phyloP scores from a whole-genome alignment of 2,888 invertebrate genomes.

The Drosophila percnosoma region DNA sequence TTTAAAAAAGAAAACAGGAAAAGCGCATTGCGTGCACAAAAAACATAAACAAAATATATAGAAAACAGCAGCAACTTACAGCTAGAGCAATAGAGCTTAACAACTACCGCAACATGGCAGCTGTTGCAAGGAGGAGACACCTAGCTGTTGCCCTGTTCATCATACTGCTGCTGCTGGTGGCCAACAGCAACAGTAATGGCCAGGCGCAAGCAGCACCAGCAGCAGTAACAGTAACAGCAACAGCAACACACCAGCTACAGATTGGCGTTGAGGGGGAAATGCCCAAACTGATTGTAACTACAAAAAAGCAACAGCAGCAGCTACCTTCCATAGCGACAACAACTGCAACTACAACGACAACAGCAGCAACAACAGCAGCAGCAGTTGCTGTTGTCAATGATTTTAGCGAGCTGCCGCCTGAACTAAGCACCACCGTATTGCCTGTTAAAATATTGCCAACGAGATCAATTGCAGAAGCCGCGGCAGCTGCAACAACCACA shows the following conservation, averaged over 20 bases:
- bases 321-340: slow-evolving; percentile 9
- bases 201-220: slow-evolving; percentile 32
- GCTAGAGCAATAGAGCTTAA: not conserved
- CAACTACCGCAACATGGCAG: slow-evolving; percentile 51
- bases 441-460: not conserved
- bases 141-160: slow-evolving; percentile 39
- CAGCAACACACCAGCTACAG: slow-evolving; percentile 38
- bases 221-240: slow-evolving; percentile 16
- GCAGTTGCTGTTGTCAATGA: slow-evolving; percentile 19
- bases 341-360: slow-evolving; percentile 1
- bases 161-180: slow-evolving; percentile 49
- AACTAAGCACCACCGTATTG: not conserved
- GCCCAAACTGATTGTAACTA: slow-evolving; percentile 33
- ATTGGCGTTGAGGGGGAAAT: slow-evolving; percentile 47
- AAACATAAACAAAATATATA: slow-evolving; percentile 44
- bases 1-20: slow-evolving; percentile 54
- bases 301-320: slow-evolving; percentile 22
- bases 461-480: not conserved
- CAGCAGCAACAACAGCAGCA: slow-evolving; percentile 11
- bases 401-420: slow-evolving; percentile 3
- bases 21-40: slow-evolving; percentile 4
- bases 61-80: slow-evolving; percentile 11
- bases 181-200: slow-evolving; percentile 23
- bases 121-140: slow-evolving; percentile 30
- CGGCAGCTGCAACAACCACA: slow-evolving; percentile 1